Percentiles rank a stretch among this genome's conserved stretches.
Conservation (phyloP, 2,888 invertebrate genomes). For the Conus canariensis region DNA sequence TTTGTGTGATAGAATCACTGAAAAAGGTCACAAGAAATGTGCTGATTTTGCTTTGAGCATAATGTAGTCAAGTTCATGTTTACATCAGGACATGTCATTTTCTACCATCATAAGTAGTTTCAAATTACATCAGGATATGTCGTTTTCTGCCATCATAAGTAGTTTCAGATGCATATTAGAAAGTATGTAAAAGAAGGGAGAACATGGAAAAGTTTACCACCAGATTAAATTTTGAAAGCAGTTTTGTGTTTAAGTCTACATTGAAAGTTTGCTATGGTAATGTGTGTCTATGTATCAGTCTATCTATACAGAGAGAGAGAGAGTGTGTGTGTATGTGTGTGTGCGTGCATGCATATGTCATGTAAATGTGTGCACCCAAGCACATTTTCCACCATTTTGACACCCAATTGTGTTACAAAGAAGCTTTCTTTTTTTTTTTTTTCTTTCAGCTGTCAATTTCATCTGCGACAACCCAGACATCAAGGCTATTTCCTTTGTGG, state of each 20-base stretch:
- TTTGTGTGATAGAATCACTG: no score
- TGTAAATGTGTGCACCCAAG: neutral
- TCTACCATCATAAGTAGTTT: neutral
- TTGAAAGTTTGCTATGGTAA: neutral
- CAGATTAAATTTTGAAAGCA: no score
- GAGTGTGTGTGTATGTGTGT: no score
- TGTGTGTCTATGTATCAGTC: no score
- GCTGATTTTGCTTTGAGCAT: no score
- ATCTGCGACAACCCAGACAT: constrained; percentile 98
- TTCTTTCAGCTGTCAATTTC: constrained; percentile 90
- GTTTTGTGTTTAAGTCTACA: neutral
- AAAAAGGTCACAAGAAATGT: no score
- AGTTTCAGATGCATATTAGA: no score
- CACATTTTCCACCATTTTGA: neutral
- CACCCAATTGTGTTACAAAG: no score
- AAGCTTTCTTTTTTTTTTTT: neutral
- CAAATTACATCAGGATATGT: neutral
- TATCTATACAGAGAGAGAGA: no score
- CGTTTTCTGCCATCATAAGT: neutral
- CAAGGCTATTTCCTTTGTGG: constrained; percentile 98
- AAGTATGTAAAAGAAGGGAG: neutral
- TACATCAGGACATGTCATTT: no score
- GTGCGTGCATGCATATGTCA: neutral
- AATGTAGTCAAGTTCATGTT: no score
- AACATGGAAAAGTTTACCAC: no score